These are phyloP conservation scores for Holacanthella duospinosa DNA, from an alignment of 2,888 invertebrate species.

Conservation along the genomic window DNA sequence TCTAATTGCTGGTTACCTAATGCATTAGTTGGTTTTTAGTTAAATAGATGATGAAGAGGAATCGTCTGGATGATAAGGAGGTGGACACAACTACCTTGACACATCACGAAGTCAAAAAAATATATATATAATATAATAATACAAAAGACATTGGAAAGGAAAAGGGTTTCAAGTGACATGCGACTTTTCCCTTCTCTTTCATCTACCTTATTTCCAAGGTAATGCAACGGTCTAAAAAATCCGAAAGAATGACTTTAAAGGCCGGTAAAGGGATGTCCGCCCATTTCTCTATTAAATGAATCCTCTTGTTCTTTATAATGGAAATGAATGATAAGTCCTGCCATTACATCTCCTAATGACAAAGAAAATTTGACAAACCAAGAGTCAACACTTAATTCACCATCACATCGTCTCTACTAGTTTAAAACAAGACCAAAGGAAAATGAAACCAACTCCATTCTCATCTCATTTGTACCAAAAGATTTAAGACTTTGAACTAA, in stretches of 20 bases:
- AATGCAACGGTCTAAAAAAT: too few species aligned
- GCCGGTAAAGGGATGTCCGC: background rate
- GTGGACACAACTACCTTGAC: too few species aligned
- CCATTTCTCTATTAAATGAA: background rate
- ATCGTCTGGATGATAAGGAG: too few species aligned
- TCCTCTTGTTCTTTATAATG: background rate
- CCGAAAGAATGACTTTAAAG: background rate
- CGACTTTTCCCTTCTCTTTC: background rate
- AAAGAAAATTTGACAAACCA: background rate
- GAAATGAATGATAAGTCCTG: background rate
- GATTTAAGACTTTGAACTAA: background rate
- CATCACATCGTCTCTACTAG: background rate
- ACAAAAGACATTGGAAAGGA: too few species aligned
- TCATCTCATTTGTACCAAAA: background rate
- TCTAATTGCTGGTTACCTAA: background rate
- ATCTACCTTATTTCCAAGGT: background rate
- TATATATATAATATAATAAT: too few species aligned
- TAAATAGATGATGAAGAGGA: background rate
- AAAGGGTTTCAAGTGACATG: slow-evolving; percentile 5
- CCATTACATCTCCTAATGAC: background rate
- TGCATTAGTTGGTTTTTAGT: background rate
- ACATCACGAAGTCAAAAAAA: background rate
- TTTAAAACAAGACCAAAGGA: background rate
- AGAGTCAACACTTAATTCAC: slow-evolving; percentile 2
- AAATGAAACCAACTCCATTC: background rate